A percentile compares a stretch with the other conserved stretches of the same genome.
Evolutionary conservation across 2,797 vertebrate species (phyloP).

Genomic region (Crenichthys baileyi): DNA sequence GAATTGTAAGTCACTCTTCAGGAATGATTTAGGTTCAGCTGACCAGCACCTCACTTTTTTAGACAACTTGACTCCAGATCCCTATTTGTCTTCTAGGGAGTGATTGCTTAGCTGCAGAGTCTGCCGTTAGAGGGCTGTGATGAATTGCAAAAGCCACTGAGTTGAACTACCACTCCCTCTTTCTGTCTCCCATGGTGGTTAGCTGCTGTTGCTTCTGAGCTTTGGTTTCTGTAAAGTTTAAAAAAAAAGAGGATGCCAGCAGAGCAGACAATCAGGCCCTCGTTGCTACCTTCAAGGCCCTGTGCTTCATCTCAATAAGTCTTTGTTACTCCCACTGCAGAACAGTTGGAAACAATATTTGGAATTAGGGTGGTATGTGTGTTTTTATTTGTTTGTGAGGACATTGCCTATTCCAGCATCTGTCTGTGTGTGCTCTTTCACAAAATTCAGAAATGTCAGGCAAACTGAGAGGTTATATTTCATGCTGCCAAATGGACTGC

Average conservation of each 20-base stretch:
- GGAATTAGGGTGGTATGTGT: conserved; percentile 46
- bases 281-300: conserved; percentile 71
- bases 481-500: conserved; percentile 58
- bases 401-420: background rate
- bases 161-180: conserved; percentile 56
- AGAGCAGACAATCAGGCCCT: conserved; percentile 70
- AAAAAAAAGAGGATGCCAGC: conserved; percentile 50
- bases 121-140: conserved; percentile 51
- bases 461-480: conserved; percentile 65
- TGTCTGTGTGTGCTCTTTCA: conserved; percentile 14
- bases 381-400: conserved; percentile 2
- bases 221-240: conserved; percentile 54
- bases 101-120: conserved; percentile 47
- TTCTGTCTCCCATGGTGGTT: conserved; percentile 49
- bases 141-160: conserved; percentile 58
- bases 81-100: conserved; percentile 43
- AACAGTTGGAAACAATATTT: conserved; percentile 55
- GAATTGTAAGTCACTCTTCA: conserved; percentile 20
- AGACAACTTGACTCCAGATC: conserved; percentile 52
- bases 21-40: conserved; percentile 31
- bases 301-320: conserved; percentile 77
- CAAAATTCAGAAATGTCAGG: conserved; percentile 60
- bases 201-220: conserved; percentile 45
- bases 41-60: conserved; percentile 37
- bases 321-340: conserved; percentile 55